Conservation (phyloP, 2,797 vertebrate genomes). For the Hapalemur alaotrensis region DNA sequence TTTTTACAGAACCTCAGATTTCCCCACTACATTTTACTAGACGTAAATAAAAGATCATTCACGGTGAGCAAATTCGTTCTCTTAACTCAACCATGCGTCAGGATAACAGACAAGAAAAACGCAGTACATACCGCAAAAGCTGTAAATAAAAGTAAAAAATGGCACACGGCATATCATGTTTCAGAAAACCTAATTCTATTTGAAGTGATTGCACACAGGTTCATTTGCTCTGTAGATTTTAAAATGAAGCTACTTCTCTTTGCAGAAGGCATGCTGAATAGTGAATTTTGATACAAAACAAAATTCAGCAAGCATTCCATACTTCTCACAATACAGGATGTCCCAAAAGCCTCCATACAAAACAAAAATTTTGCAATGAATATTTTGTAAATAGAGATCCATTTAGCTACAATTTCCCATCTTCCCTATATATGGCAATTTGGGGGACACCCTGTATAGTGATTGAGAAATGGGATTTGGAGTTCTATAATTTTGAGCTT, state of each 20-base stretch:
- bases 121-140: fast-evolving
- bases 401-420: too few species aligned
- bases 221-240: background rate
- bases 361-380: too few species aligned
- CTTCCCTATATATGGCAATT: too few species aligned
- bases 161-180: background rate
- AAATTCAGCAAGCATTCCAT: background rate
- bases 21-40: background rate
- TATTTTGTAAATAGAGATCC: too few species aligned
- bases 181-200: background rate
- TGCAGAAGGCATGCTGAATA: background rate
- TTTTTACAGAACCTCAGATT: background rate
- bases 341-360: too few species aligned
- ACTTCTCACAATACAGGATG: background rate
- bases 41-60: background rate
- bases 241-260: background rate
- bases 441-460: background rate
- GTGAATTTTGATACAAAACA: background rate
- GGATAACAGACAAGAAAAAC: background rate
- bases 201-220: background rate
- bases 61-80: background rate
- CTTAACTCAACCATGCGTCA: background rate
- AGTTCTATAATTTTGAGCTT: background rate
- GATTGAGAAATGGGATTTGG: background rate
- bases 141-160: background rate